Base-by-base conservation (phyloP, 2,797 vertebrate species). In the Falco berigora region DNA sequence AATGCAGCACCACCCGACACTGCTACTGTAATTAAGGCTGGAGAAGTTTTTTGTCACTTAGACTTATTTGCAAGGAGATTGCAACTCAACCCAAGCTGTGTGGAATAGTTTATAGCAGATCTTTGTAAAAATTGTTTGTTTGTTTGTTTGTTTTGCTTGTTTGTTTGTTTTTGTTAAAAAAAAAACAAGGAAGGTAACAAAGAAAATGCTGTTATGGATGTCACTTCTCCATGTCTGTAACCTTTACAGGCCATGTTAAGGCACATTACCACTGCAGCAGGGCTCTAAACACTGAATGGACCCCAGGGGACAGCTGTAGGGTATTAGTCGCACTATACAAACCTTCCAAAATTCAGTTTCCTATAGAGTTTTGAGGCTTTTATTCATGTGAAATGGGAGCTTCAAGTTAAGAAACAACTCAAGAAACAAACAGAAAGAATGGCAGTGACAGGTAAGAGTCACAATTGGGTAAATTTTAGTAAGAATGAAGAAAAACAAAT, bases 1-100 rank as follows among this genome's bases (percentile, higher is more conserved):
- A 91, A 81, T 93, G 74, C 49, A 79, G 68, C 49, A 79, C 61
- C 59, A 78, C 86, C 47, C 2, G 23, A 56, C 21, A 47, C 38
- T 86, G 77, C 84, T 89, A 71, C 46, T 90, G 32, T 92, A 95
- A 96, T 97, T 97, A 84, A 86, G 76, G 13, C 52, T 88, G 30
- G 64, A 50, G 75, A 66, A 84, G 28, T 53, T 50, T 94, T 78
- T 72, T 75, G 69, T 93, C 75, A 72, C 88, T 96, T 97, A 67
- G 52, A 40, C n/a, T 86, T 64, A 53, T n/a, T 83, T 81, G 83
- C 21, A 87, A 83, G 69, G 88, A 80, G 75, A 82, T 50, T 92
- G 53, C 67, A 96, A 53, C 63, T 59, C 91, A 95, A 59, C 68
- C 18, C 53, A 83, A 79, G 78, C 82, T 66, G 25, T 13, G 9